A percentile compares a stretch with the other conserved stretches of the same genome.
phyloP scores from a whole-genome alignment of 2,797 vertebrate species.

The Ammospiza maritima region DNA sequence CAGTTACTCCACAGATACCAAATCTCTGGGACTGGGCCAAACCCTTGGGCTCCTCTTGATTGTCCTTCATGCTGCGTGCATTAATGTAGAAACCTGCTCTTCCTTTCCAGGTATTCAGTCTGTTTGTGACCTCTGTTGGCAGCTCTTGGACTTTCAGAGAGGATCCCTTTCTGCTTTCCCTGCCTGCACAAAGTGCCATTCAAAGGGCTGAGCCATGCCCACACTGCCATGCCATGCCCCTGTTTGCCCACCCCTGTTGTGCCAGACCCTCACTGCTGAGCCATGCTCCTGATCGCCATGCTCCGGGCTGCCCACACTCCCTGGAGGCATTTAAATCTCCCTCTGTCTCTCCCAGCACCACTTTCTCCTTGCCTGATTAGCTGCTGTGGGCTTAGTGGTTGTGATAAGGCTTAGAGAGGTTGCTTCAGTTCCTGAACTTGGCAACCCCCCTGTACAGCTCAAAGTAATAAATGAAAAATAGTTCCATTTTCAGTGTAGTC shows the following conservation, averaged over 20 bases:
- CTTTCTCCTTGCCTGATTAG: background rate
- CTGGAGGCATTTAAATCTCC: background rate
- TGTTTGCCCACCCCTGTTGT: background rate
- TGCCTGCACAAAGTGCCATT: too few species aligned
- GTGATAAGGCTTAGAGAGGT: background rate
- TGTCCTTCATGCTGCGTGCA: background rate
- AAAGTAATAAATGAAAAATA: background rate
- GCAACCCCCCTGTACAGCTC: background rate
- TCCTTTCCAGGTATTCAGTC: background rate
- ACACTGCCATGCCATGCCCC: rapidly evolving
- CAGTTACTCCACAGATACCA: background rate
- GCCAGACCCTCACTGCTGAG: background rate
- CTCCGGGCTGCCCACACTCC: rapidly evolving
- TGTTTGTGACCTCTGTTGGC: background rate
- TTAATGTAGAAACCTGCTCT: background rate
- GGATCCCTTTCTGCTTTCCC: background rate
- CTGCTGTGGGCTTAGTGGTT: background rate
- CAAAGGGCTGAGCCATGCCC: too few species aligned
- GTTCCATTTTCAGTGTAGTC: background rate
- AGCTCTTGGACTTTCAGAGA: rapidly evolving
- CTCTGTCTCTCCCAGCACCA: background rate
- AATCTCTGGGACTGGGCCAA: background rate
- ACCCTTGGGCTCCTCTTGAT: background rate
- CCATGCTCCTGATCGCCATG: rapidly evolving
- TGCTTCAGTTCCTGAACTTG: background rate